These are phyloP conservation scores for Dichetophora obliterata DNA, from an alignment of 2,888 invertebrate species.

Conservation along the genomic window DNA sequence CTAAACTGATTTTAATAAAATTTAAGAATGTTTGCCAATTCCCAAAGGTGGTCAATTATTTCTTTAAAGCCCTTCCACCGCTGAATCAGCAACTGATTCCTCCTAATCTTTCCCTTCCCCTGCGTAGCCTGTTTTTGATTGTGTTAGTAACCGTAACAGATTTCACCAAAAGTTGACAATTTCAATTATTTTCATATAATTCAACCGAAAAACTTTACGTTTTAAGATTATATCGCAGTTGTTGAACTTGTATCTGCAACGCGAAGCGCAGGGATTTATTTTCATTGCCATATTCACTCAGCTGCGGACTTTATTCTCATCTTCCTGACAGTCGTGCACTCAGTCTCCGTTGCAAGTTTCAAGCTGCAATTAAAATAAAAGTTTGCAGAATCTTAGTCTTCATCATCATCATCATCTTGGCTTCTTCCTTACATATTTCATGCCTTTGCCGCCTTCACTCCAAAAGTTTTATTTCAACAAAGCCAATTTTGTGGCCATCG, in stretches of 20 bases:
- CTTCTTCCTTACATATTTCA: neutral
- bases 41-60: no score
- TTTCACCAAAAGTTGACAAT: slow-evolving; percentile 28
- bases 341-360: neutral
- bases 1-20: no score
- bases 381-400: neutral
- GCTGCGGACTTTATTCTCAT: neutral
- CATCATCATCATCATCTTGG: neutral
- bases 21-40: no score
- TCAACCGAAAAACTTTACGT: slow-evolving; percentile 35
- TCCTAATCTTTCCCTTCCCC: no score
- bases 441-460: neutral
- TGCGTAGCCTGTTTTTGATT: neutral
- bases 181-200: slow-evolving; percentile 34
- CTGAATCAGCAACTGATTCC: no score
- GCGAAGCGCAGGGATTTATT: neutral
- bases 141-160: neutral
- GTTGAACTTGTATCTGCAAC: slow-evolving; percentile 7
- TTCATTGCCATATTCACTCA: neutral
- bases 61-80: no score
- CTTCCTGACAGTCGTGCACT: neutral
- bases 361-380: slow-evolving; percentile 37
- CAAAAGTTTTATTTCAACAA: no score
- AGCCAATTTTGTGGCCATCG: no score
- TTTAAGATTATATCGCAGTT: slow-evolving; percentile 30